phyloP scores from a whole-genome alignment of 1,140 invertebrate genomes.

The Drosophila cardini region DNA sequence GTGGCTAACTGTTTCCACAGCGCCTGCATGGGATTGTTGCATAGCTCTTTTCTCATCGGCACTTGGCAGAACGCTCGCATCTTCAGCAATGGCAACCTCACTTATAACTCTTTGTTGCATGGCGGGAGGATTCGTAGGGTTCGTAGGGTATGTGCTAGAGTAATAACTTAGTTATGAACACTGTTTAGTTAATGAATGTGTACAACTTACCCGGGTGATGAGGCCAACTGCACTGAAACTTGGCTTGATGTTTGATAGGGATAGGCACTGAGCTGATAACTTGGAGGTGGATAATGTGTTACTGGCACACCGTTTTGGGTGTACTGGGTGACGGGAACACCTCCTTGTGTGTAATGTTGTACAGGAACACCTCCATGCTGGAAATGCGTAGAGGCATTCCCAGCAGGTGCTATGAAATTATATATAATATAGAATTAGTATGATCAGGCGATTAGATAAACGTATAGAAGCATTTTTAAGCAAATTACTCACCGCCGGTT shows the following conservation, averaged over 20 bases:
- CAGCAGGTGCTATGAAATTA: background rate
- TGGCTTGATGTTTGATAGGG: conserved; percentile 9
- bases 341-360: background rate
- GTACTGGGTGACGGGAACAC: background rate
- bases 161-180: background rate
- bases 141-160: background rate
- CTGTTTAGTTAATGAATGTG: background rate
- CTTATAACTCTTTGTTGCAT: conserved; percentile 2
- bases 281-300: background rate
- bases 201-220: conserved; percentile 15
- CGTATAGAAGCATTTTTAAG: no score
- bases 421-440: no score
- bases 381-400: background rate
- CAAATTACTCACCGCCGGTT: conserved; percentile 4
- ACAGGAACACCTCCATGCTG: background rate
- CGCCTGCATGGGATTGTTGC: conserved; percentile 19
- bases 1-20: conserved; percentile 44
- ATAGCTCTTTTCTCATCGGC: background rate
- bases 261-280: conserved; percentile 6
- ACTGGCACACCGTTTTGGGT: background rate
- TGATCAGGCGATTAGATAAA: no score
- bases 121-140: background rate
- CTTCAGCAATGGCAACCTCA: background rate
- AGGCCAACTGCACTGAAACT: conserved; percentile 4
- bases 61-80: conserved; percentile 10